phyloP scores from a whole-genome alignment of 2,113 vertebrate genomes.

The Oryzias javanicus region DNA sequence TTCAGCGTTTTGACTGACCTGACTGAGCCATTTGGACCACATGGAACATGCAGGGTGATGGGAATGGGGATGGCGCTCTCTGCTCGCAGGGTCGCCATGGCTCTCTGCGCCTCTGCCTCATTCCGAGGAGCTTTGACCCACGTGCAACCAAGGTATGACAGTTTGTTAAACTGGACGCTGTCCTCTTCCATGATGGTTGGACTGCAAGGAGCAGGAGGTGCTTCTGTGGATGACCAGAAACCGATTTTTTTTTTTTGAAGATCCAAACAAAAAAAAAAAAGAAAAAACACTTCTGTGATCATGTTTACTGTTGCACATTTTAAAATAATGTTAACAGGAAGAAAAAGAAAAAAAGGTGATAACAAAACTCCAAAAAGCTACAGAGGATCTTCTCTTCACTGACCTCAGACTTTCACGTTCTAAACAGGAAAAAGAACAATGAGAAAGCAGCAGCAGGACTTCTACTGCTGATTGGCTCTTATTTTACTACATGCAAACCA shows the following conservation, averaged over 20 bases:
- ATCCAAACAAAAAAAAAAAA: too few species aligned
- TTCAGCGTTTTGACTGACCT: constrained; percentile 72
- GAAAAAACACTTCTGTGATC: too few species aligned
- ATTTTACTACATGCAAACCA: neutral
- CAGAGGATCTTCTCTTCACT: constrained; percentile 13
- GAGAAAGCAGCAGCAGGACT: constrained; percentile 30
- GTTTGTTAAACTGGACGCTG: constrained; percentile 94
- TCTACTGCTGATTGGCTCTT: constrained; percentile 36
- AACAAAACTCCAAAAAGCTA: neutral
- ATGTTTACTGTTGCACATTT: neutral
- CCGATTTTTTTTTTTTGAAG: neutral
- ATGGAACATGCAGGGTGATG: constrained; percentile 92
- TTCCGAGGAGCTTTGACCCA: constrained; percentile 93
- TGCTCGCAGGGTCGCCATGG: constrained; percentile 87
- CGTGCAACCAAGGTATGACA: constrained; percentile 91
- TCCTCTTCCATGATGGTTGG: constrained; percentile 83
- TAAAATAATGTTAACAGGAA: neutral
- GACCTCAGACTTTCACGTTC: constrained; percentile 31
- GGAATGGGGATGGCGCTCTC: constrained; percentile 84
- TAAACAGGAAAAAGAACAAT: constrained; percentile 76
- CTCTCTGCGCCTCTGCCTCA: constrained; percentile 86
- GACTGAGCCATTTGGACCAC: constrained; percentile 90
- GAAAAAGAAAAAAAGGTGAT: neutral
- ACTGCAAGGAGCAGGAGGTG: constrained; percentile 26
- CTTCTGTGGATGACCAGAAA: constrained; percentile 37